Evolutionary conservation across 92 coral and sea anemone genomes (phyloP), one percentile per base, ranked within the genome.

Genomic region (Virgularia gustaviana): DNA sequence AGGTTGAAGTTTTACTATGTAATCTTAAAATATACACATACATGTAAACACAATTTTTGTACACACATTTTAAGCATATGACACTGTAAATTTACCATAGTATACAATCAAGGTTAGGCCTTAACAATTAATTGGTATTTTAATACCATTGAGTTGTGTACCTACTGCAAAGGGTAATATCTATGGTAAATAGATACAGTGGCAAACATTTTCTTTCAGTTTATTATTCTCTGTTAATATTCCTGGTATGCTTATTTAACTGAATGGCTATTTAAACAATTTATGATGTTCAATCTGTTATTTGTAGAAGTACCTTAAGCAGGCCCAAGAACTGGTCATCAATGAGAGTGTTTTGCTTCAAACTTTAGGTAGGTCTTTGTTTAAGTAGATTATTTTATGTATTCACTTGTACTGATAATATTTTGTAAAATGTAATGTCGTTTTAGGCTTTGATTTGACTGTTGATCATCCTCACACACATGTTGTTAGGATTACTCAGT

Each of bases 381-480:
- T 61, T 31, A 5, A 3, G 41, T 63, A 16, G 19, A 33, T 16
- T n/a, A 2, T 16, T 6, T 55, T 7, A 12, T 54, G 31, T 24
- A 19, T 54, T 45, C 53, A 18, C 15, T 15, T 24, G 20, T 45
- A 45, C 11, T 45, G 15, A 15, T 3, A 27, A 57, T 57, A 56
- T 16, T 56, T 13, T 25, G 53, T 38, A 8, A 13, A 29, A 36
- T 59, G 27, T n/a, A 27, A 15, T 49, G 35, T 28, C 11, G 29
- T 78, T 20, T 15, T 73, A 94, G 99, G 99, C 60, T 94, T 94
- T 89, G 99, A 94, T 39, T 86, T 89, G 31, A 89, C 90, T 8
- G 96, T 94, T 23, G 94, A 89, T 71, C 99, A 94, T 47, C 99
- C 99, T 10, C 99, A 94, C 72, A 94, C 99, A 20, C 90, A 94